Base-by-base conservation (phyloP, 2,888 invertebrate genomes). In the Euplagia quadripunctaria region DNA sequence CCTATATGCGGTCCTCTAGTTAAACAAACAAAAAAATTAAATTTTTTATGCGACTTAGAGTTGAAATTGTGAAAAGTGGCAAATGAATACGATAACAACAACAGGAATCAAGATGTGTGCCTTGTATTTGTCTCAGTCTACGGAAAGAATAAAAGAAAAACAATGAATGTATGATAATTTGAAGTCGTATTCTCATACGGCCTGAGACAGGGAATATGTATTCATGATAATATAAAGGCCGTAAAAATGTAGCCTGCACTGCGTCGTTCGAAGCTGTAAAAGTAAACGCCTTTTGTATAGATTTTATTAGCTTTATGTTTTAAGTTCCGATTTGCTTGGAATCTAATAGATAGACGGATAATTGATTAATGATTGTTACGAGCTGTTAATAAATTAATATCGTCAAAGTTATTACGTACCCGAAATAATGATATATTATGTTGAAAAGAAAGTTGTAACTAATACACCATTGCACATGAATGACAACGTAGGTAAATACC, bases 171-270 rank as follows among this genome's bases (percentile, higher is more conserved):
- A 67, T 67, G 41, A 67, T 58, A 58, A 70, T 70, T 63, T 69
- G 52, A 65, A 71, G 55, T 65, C 43, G 1, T 46, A 71, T 49
- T 43, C 49, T 71, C 31, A 49, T 41, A 64, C 43, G n/a, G 20
- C 43, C 43, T 46, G 31, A 20, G 64, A 64, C 52, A 42, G 16
- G 8, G 63, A 68, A 72, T 71, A 67, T 66, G 64, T 68, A 64
- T 68, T 68, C 64, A 64, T 61, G 68, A 75, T 67, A 67, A 70
- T 67, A 72, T 58, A 70, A 72, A 64, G 70, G 58, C 16, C 58
- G 46, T 75, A 70, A 72, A 73, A 72, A 49, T 52, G 61, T 43
- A 66, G 42, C 31, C 14, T 65, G 17, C 64, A 69, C 70, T 41
- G 41, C 72, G 51, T 51, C 68, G 58, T 52, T 58, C 16, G 63